Conservation (phyloP, 2,113 vertebrate genomes). For the Trinectes maculatus region DNA sequence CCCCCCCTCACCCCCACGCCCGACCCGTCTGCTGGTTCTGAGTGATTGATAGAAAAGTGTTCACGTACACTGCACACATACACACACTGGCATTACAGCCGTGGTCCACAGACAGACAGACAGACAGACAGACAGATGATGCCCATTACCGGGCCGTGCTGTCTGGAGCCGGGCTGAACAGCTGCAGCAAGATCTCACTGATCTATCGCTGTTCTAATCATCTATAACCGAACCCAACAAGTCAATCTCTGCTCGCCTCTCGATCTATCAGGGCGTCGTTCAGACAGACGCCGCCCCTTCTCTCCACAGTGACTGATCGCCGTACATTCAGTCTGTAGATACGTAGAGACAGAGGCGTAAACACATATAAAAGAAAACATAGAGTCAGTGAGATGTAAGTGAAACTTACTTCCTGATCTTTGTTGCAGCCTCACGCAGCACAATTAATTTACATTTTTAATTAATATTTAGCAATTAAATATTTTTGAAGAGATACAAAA, state of each 20-base stretch:
- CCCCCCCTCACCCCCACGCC: too few species aligned
- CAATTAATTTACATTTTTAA: too few species aligned
- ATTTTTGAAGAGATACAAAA: too few species aligned
- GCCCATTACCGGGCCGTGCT: conserved; percentile 60
- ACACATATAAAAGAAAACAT: background rate
- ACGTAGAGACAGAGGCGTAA: conserved; percentile 37
- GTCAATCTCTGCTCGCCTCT: conserved; percentile 68
- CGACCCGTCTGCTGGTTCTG: conserved; percentile 43
- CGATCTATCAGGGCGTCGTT: conserved; percentile 72
- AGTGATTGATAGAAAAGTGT: conserved; percentile 57
- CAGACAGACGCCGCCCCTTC: conserved; percentile 53
- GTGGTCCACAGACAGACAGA: too few species aligned
- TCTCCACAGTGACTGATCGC: conserved; percentile 42
- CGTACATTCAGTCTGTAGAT: too few species aligned
- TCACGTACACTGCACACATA: conserved; percentile 2
- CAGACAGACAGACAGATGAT: conserved; percentile 61
- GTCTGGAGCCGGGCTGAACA: conserved; percentile 64
- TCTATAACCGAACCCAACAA: conserved; percentile 59
- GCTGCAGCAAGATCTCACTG: conserved; percentile 69
- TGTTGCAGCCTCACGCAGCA: too few species aligned
- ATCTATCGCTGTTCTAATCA: conserved; percentile 75
- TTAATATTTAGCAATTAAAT: too few species aligned
- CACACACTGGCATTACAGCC: background rate
- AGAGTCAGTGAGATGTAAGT: background rate
- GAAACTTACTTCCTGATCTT: too few species aligned